A percentile compares a stretch with the other conserved stretches of the same genome.
These are phyloP conservation scores for Nemoura dubitans DNA, from an alignment of 2,888 invertebrate species.

Conservation along the genomic window DNA sequence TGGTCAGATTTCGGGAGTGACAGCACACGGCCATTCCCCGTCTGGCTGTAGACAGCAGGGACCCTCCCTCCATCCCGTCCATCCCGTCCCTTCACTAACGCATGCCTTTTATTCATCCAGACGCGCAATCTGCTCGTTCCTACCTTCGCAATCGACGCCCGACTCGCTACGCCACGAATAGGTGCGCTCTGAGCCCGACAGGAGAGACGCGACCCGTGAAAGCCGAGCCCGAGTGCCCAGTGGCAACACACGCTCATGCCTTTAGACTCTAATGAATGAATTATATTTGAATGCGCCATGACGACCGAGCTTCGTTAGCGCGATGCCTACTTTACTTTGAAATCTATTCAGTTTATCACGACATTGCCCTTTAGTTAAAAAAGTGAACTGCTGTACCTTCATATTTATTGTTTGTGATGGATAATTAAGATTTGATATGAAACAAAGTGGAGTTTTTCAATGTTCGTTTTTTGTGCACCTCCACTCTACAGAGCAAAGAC, in stretches of 20 bases:
- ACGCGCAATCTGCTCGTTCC: not conserved
- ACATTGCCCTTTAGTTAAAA: not conserved
- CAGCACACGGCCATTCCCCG: not conserved
- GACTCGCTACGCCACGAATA: too few relatives aligned
- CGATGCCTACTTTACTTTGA: not conserved
- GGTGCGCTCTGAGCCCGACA: not conserved
- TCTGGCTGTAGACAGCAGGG: not conserved
- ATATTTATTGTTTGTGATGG: not conserved
- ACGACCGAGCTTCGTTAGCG: not conserved
- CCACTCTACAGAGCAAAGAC: not conserved
- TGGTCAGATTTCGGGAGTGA: not conserved
- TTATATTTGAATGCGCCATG: not conserved
- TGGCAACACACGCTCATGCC: not conserved
- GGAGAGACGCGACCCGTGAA: not conserved
- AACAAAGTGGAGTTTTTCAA: not conserved
- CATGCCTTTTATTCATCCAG: not conserved
- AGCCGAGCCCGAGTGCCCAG: not conserved
- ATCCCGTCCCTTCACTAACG: too few relatives aligned
- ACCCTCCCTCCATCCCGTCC: not conserved
- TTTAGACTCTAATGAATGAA: not conserved
- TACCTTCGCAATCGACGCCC: not conserved
- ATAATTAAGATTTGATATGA: not conserved
- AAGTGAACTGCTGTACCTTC: too few relatives aligned
- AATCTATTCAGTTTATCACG: not conserved
- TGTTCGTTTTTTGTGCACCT: not conserved